Evolutionary conservation across 2,113 vertebrate genomes (phyloP).

Genomic region (Oreochromis niloticus): DNA sequence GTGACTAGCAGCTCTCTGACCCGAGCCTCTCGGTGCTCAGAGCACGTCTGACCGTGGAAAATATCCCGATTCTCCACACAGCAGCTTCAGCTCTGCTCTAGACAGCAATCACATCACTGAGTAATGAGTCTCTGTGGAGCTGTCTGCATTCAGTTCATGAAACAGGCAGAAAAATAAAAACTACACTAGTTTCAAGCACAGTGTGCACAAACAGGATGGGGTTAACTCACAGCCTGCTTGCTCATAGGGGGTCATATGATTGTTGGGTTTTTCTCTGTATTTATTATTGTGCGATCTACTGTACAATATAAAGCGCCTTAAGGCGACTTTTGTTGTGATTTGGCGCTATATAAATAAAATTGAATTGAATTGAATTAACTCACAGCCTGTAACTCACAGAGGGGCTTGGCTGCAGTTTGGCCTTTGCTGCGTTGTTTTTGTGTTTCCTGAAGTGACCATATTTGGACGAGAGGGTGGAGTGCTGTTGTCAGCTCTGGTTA

Average conservation of each 20-base stretch:
- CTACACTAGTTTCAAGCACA: neutral
- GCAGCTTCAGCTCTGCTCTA: neutral
- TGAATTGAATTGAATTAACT: too few species aligned
- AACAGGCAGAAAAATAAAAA: neutral
- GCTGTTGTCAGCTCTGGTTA: neutral
- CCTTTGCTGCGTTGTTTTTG: neutral
- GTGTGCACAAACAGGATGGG: neutral
- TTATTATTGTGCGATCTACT: too few species aligned
- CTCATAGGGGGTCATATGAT: too few species aligned
- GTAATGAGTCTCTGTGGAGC: neutral
- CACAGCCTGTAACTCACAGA: neutral
- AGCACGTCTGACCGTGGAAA: rapidly evolving
- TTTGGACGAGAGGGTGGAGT: neutral
- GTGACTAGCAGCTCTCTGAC: neutral
- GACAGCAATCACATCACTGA: neutral
- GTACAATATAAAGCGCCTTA: too few species aligned
- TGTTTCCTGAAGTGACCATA: neutral
- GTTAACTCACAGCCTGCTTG: neutral
- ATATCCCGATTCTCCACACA: neutral
- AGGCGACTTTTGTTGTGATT: too few species aligned
- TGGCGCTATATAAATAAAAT: too few species aligned
- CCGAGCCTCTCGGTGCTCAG: neutral
- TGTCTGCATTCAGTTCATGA: neutral
- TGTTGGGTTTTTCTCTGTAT: too few species aligned
- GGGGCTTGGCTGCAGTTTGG: neutral